Evolutionary conservation across 2,888 invertebrate genomes (phyloP).

Genomic region (Platyscelio sp.): DNA sequence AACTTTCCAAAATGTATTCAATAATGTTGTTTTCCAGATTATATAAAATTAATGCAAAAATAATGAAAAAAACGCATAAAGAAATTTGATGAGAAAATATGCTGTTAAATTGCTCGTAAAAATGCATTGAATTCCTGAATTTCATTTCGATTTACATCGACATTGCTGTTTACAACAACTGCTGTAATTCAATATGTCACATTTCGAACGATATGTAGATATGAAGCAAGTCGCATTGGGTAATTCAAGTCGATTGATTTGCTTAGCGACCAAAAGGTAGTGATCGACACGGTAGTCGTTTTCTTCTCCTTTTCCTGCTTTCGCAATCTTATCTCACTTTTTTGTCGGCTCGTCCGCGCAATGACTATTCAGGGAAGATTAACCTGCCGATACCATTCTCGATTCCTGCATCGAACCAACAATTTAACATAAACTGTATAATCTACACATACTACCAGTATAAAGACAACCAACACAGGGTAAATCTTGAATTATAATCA

Average conservation of each 20-base stretch:
- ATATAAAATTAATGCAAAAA: too few species aligned
- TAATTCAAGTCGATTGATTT: conserved; percentile 27
- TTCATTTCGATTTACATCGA: too few species aligned
- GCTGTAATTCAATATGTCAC: too few species aligned
- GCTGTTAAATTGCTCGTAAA: too few species aligned
- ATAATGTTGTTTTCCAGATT: too few species aligned
- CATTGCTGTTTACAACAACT: too few species aligned
- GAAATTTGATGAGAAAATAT: too few species aligned
- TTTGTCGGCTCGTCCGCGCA: conserved; percentile 26
- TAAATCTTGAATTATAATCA: conserved; percentile 21
- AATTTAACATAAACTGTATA: conserved; percentile 31
- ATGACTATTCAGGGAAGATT: conserved; percentile 57
- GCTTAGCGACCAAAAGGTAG: conserved; percentile 77
- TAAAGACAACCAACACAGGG: conserved; percentile 1
- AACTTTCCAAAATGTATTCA: too few species aligned
- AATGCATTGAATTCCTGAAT: too few species aligned
- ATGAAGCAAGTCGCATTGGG: too few species aligned
- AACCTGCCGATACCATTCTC: conserved; percentile 42
- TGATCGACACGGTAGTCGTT: conserved; percentile 74
- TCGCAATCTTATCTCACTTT: conserved; percentile 44
- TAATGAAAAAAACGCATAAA: too few species aligned
- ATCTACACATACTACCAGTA: conserved; percentile 33
- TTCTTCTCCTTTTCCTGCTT: conserved; percentile 62
- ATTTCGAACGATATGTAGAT: too few species aligned
- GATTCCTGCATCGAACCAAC: conserved; percentile 29